Evolutionary conservation across 92 coral and sea anemone genomes (phyloP).

Genomic region (Desmophyllum pertusum): DNA sequence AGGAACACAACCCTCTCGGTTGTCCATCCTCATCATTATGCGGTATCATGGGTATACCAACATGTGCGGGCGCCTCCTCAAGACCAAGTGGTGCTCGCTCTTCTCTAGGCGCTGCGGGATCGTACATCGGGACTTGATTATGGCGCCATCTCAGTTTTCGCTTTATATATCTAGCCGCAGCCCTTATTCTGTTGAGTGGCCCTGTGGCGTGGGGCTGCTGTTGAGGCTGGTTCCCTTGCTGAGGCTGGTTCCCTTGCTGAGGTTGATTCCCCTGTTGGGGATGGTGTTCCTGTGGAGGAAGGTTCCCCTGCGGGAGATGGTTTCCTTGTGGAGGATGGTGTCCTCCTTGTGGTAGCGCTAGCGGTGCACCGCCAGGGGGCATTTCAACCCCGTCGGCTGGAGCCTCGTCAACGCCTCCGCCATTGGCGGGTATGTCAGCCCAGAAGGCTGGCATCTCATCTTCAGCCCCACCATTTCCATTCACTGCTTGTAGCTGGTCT

Average conservation of each 20-base stretch:
- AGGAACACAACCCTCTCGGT: background rate
- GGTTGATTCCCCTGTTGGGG: background rate
- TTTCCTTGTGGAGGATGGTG: background rate
- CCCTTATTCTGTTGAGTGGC: background rate
- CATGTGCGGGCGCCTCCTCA: slow-evolving; percentile 21
- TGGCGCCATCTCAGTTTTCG: slow-evolving; percentile 4
- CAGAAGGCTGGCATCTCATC: background rate
- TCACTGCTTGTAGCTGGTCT: background rate
- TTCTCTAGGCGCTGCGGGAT: slow-evolving; percentile 15
- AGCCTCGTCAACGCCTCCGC: background rate
- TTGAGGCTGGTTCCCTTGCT: slow-evolving; percentile 4
- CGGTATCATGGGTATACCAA: background rate
- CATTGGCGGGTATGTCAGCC: background rate
- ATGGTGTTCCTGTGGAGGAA: background rate
- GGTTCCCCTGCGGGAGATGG: background rate
- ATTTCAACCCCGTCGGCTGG: background rate
- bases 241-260: background rate
- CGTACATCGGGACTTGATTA: background rate
- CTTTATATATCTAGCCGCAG: slow-evolving; percentile 26
- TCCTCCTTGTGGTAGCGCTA: background rate
- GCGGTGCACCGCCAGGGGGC: background rate
- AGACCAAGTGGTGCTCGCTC: slow-evolving; percentile 23
- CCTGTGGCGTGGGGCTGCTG: slow-evolving; percentile 7
- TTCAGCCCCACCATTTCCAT: background rate
- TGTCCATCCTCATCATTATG: background rate